Conservation (phyloP, 2,113 vertebrate species). For the Pollimyrus isidori region DNA sequence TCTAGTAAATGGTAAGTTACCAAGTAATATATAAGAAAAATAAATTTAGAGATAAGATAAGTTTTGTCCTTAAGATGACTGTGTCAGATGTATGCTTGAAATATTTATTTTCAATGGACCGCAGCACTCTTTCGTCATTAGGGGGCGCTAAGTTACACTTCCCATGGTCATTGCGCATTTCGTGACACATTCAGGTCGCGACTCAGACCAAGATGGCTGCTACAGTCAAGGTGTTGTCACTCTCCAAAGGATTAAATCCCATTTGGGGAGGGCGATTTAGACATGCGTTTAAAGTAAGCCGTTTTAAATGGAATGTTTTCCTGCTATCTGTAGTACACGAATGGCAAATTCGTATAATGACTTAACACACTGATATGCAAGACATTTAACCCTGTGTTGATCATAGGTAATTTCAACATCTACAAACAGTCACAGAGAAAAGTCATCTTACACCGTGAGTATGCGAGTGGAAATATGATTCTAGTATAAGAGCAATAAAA, state of each 20-base stretch:
- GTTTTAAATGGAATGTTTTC: neutral
- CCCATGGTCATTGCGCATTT: neutral
- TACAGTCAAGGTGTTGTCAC: neutral
- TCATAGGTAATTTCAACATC: neutral
- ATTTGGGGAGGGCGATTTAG: neutral
- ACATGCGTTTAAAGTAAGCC: neutral
- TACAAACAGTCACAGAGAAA: neutral
- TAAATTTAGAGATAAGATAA: neutral
- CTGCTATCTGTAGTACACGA: neutral
- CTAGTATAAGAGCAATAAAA: neutral
- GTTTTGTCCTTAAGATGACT: neutral
- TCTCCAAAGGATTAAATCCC: neutral
- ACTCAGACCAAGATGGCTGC: neutral
- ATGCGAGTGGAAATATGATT: neutral
- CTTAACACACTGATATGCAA: neutral
- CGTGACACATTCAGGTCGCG: neutral
- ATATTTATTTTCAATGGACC: neutral
- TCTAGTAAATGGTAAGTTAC: neutral
- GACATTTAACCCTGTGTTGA: neutral
- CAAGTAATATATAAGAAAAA: neutral
- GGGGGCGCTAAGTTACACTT: neutral
- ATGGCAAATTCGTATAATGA: neutral
- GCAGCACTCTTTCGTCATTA: neutral
- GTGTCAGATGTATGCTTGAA: neutral
- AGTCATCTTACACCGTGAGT: conserved; percentile 5